Conservation (phyloP, 2,113 vertebrate genomes). For the Capreolus pygargus region DNA sequence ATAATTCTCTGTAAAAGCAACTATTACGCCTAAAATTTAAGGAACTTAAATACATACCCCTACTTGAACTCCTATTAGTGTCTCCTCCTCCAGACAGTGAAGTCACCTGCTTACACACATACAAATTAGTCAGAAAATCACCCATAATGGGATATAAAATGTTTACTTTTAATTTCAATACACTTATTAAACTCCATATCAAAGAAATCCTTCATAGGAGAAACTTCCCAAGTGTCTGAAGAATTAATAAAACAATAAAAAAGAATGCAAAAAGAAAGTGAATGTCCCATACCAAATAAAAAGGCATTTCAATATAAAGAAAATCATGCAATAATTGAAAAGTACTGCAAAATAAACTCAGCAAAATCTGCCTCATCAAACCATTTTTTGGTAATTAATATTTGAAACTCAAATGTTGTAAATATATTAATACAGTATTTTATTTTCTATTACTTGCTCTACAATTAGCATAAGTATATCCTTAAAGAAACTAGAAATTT, state of each 20-base stretch:
- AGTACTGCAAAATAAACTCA: conserved; percentile 5
- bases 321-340: conserved; percentile 24
- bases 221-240: not conserved
- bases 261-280: not conserved
- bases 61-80: conserved; percentile 58
- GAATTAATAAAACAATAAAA: conserved; percentile 26
- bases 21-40: conserved; percentile 15
- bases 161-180: conserved; percentile 22
- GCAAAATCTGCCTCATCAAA: not conserved
- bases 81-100: conserved; percentile 77
- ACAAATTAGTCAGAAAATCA: conserved; percentile 27
- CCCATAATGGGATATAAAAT: not conserved
- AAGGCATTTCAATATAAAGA: conserved; percentile 7
- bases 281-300: not conserved
- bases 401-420: not conserved
- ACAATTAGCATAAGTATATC: not conserved
- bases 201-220: conserved; percentile 11
- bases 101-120: conserved; percentile 79
- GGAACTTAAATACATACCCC: conserved; percentile 73
- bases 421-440: not conserved
- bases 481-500: conserved; percentile 23
- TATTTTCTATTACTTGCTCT: not conserved
- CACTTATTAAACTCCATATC: not conserved
- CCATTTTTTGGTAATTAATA: not conserved
- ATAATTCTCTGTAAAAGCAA: conserved; percentile 17